phyloP scores from a whole-genome alignment of 2,888 invertebrate species.

The Nesidiocoris tenuis region DNA sequence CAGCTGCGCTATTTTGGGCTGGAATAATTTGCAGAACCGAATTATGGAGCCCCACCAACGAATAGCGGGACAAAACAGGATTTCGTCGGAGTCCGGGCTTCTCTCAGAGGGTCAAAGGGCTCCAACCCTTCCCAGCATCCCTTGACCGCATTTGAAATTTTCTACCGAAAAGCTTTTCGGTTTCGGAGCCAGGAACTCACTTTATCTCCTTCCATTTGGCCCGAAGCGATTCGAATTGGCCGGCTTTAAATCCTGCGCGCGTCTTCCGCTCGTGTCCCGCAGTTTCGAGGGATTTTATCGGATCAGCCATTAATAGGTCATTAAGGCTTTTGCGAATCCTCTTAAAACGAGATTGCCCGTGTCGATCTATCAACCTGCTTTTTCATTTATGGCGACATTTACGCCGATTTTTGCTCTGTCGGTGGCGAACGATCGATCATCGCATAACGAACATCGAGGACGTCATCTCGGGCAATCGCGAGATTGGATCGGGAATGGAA shows the following conservation, averaged over 20 bases:
- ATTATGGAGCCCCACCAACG: neutral
- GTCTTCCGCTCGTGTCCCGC: neutral
- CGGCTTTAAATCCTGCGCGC: neutral
- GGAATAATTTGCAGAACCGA: neutral
- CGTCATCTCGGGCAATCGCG: too few species aligned
- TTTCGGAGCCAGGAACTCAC: too few species aligned
- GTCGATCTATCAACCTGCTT: neutral
- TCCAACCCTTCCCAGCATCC: neutral
- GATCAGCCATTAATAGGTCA: neutral
- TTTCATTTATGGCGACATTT: neutral
- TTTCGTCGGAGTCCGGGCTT: neutral
- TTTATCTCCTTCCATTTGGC: neutral
- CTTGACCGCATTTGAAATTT: neutral
- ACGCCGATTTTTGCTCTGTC: too few species aligned
- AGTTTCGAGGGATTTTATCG: neutral
- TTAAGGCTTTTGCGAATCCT: too few species aligned
- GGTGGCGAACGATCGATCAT: too few species aligned
- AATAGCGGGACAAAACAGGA: neutral
- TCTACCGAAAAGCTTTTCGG: neutral
- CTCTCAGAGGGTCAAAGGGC: neutral
- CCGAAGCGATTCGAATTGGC: neutral
- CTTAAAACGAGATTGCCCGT: too few species aligned
- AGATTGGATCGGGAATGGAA: too few species aligned
- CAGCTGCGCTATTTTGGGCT: neutral
- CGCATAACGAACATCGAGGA: too few species aligned